Evolutionary conservation across 2,888 invertebrate species (phyloP), one percentile per base, ranked within the genome.

Genomic region (Troides helena): DNA sequence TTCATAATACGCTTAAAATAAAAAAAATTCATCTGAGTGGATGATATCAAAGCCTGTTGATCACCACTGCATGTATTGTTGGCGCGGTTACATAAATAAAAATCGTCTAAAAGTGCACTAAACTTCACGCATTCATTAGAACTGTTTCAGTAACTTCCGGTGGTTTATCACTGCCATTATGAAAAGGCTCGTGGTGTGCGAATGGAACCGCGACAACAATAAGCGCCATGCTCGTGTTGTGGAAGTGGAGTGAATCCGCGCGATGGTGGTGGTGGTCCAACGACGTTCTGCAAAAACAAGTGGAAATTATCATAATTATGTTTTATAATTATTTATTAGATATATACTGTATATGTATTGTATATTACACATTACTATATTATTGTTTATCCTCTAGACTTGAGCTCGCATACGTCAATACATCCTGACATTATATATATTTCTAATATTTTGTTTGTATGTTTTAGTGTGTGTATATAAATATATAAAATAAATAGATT

Each of bases 61-160:
- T 66, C 60, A 68, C 63, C 68, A 61, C 67, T 61, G 65, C 72
- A 68, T 68, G 69, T 73, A 72, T 73, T 65, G 70, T 63, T 70
- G 69, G 67, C 71, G 60, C 69, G 65, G 62, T 68, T 61, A 25
- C 18, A 65, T 68, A 57, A 50, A 53, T 25, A 23, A 8, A 30
- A 21, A 21, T 30, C n/a, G 7, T 21, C 25, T 17, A 30, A 30
- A 53, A 8, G 39, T 61, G 61, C 61, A 25, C 57, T 58, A 58
- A 12, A 58, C 57, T 25, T 12, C 57, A 53, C 57, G 12, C 23
- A n/a, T 25, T 6, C 21, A 12, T 18, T 8, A 57, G 18, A 18
- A 21, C 1, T 6, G 6, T 57, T 57, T 6, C n/a, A 18, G 53
- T 53, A n/a, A n/a, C n/a, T 53, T 53, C 18, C 5, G 53, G 18